Percentiles rank a stretch among this genome's conserved stretches.
These are phyloP conservation scores for Pteropus alecto DNA, from an alignment of 2,113 vertebrate genomes.

Conservation along the genomic window DNA sequence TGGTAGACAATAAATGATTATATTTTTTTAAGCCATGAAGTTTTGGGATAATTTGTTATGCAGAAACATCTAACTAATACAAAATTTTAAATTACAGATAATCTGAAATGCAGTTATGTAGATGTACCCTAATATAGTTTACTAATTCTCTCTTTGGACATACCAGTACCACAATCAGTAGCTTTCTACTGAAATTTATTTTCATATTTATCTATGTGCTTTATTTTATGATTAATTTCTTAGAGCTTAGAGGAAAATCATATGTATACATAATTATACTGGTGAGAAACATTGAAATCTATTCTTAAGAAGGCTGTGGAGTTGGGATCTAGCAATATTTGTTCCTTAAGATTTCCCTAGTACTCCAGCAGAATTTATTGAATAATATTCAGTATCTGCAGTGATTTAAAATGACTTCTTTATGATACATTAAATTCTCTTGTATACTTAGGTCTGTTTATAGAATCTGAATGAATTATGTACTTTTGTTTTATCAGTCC, in stretches of 20 bases:
- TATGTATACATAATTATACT: background rate
- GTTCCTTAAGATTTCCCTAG: slow-evolving; percentile 4
- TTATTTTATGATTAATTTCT: slow-evolving; percentile 4
- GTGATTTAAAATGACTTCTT: slow-evolving; percentile 9
- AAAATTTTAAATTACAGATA: background rate
- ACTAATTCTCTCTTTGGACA: background rate
- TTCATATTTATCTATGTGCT: background rate
- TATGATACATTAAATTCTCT: background rate
- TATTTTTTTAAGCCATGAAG: background rate
- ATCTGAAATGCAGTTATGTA: background rate
- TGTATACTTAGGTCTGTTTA: background rate
- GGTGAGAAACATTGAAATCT: background rate
- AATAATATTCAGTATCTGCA: background rate
- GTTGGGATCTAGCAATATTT: background rate
- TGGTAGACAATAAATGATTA: background rate
- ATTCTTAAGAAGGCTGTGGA: background rate
- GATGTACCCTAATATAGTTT: background rate
- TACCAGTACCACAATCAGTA: background rate
- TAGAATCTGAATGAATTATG: background rate
- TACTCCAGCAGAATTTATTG: background rate
- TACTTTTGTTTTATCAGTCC: background rate
- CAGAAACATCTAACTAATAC: background rate
- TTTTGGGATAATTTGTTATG: background rate
- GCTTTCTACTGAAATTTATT: background rate
- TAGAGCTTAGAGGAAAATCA: background rate